Evolutionary conservation across 2,888 invertebrate genomes (phyloP), one percentile per base, ranked within the genome.

Genomic region (Pocota personata): DNA sequence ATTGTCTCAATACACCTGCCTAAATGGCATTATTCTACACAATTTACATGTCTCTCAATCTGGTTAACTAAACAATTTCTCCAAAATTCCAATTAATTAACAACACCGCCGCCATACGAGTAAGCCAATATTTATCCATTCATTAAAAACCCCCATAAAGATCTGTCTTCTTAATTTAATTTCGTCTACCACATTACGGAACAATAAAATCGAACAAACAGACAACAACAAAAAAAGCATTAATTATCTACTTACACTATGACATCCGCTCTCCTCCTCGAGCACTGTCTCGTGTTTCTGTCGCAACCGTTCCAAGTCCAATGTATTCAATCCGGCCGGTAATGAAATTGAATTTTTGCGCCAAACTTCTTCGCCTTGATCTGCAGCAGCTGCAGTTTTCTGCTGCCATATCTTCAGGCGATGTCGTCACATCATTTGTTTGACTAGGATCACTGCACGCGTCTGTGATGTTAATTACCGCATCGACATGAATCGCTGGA

Each of bases 271-370:
- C 27, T 89, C 89, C 83, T 91, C 91, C 83, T 91, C 91, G 27
- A 88, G 75, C 30, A 90, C 84, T 2, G 90, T 88, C 37, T 90
- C 91, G 73, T 90, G 90, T 90, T 91, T 88, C 87, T 90, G 90
- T 37, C 91, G 90, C 69, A 95, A 88, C 6, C 94, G 94, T 88
- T 95, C 94, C 88, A 94, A 88, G 80, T 95, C 95, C 91, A 96
- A 92, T 67, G 95, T 95, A 89, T 96, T 95, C 77, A 97, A 93
- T 87, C 92, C 93, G 87, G 94, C 94, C 2, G 97, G 97, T 93
- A 97, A 93, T 2, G 96, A 96, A 84, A 96, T 95, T 2, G 96
- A 96, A 88, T 96, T 95, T 88, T 95, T 94, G 62, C 96, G 93
- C 64, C 95, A 90, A n/a, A 88, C 89, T 0, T 88, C 67, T 7